These are phyloP conservation scores for Pongo pygmaeus DNA, from an alignment of 2,113 vertebrate species.

Conservation along the genomic window DNA sequence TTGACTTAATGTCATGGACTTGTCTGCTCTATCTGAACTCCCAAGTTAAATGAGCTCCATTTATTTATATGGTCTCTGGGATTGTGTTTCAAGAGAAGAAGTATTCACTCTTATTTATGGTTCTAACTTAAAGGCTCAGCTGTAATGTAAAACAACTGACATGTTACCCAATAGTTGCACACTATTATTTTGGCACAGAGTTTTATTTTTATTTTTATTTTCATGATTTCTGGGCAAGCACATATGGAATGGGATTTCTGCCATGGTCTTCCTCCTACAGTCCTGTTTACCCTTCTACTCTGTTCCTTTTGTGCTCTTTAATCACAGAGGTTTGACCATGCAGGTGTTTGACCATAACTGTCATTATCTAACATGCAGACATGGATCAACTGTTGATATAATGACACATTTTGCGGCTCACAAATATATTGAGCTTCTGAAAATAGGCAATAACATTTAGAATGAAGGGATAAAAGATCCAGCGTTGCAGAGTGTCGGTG, in stretches of 20 bases:
- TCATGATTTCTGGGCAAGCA: constrained; percentile 48
- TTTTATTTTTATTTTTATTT: constrained; percentile 43
- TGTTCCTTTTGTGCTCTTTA: constrained; percentile 58
- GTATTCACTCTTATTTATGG: background rate
- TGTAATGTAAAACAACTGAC: background rate
- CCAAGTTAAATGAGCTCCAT: background rate
- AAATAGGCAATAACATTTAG: background rate
- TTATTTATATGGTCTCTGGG: background rate
- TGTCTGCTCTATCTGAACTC: background rate
- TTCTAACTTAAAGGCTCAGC: background rate
- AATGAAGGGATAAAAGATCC: background rate
- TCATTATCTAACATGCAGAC: constrained; percentile 30
- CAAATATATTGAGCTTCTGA: constrained; percentile 14
- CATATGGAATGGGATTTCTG: constrained; percentile 56
- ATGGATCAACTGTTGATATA: background rate
- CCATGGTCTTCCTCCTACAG: constrained; percentile 6
- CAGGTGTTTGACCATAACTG: background rate
- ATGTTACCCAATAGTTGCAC: background rate
- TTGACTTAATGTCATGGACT: background rate
- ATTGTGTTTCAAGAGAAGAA: background rate
- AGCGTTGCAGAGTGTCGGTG: background rate
- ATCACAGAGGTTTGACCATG: constrained; percentile 33
- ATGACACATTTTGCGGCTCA: constrained; percentile 56
- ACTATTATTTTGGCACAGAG: background rate
- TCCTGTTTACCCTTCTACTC: constrained; percentile 41